These are phyloP conservation scores for Rhorus exstirpatorius DNA, from an alignment of 2,888 invertebrate species.

Conservation along the genomic window DNA sequence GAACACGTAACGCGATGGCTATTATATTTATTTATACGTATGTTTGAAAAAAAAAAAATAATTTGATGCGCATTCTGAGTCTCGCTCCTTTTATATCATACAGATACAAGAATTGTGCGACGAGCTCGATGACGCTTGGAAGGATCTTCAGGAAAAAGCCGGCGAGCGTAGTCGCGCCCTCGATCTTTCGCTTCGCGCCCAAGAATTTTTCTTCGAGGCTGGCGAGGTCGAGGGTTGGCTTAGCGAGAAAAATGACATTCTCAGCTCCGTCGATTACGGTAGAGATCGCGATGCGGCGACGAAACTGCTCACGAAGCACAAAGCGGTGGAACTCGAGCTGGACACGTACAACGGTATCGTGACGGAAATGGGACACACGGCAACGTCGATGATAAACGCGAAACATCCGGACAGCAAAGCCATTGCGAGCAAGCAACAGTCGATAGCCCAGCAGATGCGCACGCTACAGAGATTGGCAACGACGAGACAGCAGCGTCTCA, in stretches of 20 bases:
- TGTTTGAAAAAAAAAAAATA: background rate
- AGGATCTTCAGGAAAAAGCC: conserved; percentile 90
- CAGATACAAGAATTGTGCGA: conserved; percentile 92
- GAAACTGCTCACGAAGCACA: conserved; percentile 97
- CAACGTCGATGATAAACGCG: conserved; percentile 92
- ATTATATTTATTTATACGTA: too few species aligned
- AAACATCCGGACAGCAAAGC: conserved; percentile 95
- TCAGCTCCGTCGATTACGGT: conserved; percentile 95
- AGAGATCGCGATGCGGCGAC: conserved; percentile 96
- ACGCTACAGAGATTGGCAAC: conserved; percentile 93
- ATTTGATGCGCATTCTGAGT: conserved; percentile 18
- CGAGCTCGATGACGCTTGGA: conserved; percentile 91
- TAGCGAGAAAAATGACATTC: conserved; percentile 93
- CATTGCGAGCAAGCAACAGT: conserved; percentile 92
- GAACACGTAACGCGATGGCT: conserved; percentile 37
- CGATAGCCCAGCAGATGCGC: conserved; percentile 92
- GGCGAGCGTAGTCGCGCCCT: conserved; percentile 91
- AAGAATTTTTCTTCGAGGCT: conserved; percentile 96
- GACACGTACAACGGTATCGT: conserved; percentile 97
- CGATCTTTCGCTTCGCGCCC: conserved; percentile 95
- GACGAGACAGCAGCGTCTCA: conserved; percentile 93
- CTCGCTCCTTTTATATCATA: background rate
- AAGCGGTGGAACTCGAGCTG: conserved; percentile 96
- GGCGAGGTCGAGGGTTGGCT: conserved; percentile 97
- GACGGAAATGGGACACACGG: conserved; percentile 96